Evolutionary conservation across 2,888 invertebrate species (phyloP).

Genomic region (Herminia tarsipennalis): DNA sequence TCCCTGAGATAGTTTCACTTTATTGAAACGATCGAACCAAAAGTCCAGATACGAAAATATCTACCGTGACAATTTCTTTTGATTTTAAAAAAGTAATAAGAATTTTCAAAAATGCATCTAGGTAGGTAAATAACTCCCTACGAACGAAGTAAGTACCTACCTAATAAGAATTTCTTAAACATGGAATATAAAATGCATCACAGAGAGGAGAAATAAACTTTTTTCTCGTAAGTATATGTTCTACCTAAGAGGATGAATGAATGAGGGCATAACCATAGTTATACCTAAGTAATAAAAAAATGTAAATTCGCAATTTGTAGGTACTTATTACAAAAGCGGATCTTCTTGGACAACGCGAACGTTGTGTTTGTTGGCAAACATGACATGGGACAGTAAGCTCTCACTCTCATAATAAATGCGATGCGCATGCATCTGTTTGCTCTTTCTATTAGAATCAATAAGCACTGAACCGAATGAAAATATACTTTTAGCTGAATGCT

Average conservation of each 20-base stretch:
- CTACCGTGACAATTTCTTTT: background rate
- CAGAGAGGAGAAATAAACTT: too few relatives aligned
- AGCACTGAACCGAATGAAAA: conserved; percentile 23
- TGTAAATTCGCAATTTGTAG: too few relatives aligned
- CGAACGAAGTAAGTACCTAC: too few relatives aligned
- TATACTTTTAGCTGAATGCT: conserved; percentile 18
- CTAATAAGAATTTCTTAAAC: too few relatives aligned
- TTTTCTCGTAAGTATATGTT: too few relatives aligned
- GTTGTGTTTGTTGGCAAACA: conserved; percentile 10
- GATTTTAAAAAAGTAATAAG: background rate
- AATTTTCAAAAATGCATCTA: background rate
- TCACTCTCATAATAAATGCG: conserved; percentile 41
- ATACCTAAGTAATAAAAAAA: too few relatives aligned
- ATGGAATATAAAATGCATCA: too few relatives aligned
- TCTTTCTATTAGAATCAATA: conserved; percentile 45
- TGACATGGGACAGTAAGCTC: conserved; percentile 25
- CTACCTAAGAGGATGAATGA: too few relatives aligned
- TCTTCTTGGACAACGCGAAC: background rate
- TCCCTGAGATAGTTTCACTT: conserved; percentile 6
- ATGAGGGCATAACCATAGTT: too few relatives aligned
- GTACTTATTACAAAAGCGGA: background rate
- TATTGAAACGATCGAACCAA: background rate
- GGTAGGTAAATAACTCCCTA: background rate
- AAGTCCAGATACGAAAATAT: too few relatives aligned
- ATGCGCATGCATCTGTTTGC: conserved; percentile 44